Conservation (phyloP, 2,113 vertebrate species). For the Tichodroma muraria region DNA sequence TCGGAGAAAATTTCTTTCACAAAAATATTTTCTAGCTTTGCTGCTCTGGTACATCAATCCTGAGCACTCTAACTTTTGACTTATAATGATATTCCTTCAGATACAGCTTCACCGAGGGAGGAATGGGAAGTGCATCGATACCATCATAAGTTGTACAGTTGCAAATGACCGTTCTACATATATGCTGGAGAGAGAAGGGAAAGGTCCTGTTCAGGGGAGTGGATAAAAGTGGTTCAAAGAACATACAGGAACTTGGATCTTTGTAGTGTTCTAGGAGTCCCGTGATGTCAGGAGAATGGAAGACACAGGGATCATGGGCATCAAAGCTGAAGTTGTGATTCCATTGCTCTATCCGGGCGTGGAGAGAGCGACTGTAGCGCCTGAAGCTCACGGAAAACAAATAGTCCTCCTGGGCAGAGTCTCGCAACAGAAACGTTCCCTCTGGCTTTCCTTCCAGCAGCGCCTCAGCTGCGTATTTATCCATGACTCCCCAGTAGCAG, state of each 20-base stretch:
- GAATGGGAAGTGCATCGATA: constrained; percentile 82
- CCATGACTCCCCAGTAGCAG: constrained; percentile 96
- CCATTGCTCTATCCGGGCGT: constrained; percentile 94
- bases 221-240: constrained; percentile 94
- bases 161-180: constrained; percentile 91
- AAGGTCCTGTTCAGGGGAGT: constrained; percentile 88
- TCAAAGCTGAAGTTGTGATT: constrained; percentile 97
- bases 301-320: constrained; percentile 93
- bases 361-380: constrained; percentile 94
- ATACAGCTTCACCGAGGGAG: constrained; percentile 87
- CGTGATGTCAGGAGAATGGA: constrained; percentile 88
- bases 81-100: constrained; percentile 94
- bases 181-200: constrained; percentile 90
- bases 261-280: constrained; percentile 94
- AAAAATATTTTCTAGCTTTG: constrained; percentile 61
- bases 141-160: constrained; percentile 88
- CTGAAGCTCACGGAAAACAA: constrained; percentile 97
- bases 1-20: not conserved
- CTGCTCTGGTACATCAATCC: constrained; percentile 72
- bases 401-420: constrained; percentile 95
- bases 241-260: constrained; percentile 92
- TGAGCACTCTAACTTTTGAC: constrained; percentile 79
- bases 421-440: constrained; percentile 90
- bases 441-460: constrained; percentile 94
- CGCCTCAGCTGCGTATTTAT: constrained; percentile 92